phyloP scores from a whole-genome alignment of 2,797 vertebrate species.

The Alcedo quadribrachys region DNA sequence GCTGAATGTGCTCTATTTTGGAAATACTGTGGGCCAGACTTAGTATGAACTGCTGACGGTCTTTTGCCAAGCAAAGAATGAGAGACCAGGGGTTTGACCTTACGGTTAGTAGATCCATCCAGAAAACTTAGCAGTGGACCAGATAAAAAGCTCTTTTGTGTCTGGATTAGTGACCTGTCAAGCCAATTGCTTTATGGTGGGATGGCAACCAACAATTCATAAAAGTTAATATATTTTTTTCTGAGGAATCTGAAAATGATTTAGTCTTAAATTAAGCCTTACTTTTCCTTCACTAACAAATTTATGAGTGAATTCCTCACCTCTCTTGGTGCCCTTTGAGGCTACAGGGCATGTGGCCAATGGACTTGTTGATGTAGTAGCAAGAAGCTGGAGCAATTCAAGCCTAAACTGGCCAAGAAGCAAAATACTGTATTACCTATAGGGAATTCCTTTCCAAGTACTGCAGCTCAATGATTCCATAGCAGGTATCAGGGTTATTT shows the following conservation, averaged over 20 bases:
- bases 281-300: not conserved
- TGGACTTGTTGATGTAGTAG: not conserved
- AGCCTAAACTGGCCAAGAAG: not conserved
- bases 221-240: not conserved
- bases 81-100: not conserved
- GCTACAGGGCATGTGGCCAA: not conserved
- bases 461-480: not conserved
- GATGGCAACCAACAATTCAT: not conserved
- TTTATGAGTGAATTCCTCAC: not conserved
- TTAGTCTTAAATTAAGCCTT: not conserved
- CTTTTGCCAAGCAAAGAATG: not conserved
- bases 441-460: not conserved
- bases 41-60: not conserved
- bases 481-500: not conserved
- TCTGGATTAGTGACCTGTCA: constrained; percentile 41
- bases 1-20: not conserved
- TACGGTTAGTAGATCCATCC: not conserved
- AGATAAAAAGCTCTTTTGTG: constrained; percentile 7
- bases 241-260: constrained; percentile 14
- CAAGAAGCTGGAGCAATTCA: not conserved
- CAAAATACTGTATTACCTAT: not conserved
- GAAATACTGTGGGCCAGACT: not conserved
- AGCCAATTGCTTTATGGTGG: constrained; percentile 14
- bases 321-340: not conserved
- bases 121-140: not conserved